These are phyloP conservation scores for Apis dorsata DNA, from an alignment of 1,140 invertebrate species.

Conservation along the genomic window DNA sequence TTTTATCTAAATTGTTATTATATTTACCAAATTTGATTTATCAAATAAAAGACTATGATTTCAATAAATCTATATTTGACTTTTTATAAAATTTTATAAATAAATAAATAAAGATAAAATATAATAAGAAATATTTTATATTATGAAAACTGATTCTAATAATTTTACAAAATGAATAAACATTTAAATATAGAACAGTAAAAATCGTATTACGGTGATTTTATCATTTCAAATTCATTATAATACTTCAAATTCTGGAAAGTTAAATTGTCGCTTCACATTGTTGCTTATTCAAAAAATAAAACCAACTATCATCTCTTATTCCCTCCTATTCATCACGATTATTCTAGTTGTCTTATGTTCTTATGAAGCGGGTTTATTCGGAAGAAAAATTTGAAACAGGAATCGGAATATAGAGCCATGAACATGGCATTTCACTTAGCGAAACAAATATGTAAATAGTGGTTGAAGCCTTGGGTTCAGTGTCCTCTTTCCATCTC, in stretches of 20 bases:
- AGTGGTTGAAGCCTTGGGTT: constrained; percentile 58
- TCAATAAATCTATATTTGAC: no score
- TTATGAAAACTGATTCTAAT: no score
- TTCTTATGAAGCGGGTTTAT: constrained; percentile 13
- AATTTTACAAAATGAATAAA: no score
- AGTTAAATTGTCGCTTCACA: not conserved
- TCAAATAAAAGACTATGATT: no score
- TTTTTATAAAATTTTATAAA: no score
- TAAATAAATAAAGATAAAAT: no score
- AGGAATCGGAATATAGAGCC: constrained; percentile 49
- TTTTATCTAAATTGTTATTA: no score
- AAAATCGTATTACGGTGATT: not conserved
- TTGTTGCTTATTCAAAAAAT: not conserved
- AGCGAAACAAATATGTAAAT: constrained; percentile 71
- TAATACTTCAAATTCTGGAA: not conserved
- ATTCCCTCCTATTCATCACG: not conserved
- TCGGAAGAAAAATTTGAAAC: constrained; percentile 38
- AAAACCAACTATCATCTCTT: not conserved
- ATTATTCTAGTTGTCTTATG: not conserved
- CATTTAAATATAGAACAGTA: no score
- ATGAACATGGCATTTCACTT: constrained; percentile 68
- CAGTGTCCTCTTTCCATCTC: constrained; percentile 44
- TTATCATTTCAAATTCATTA: not conserved
- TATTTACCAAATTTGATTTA: no score
- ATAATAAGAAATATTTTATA: no score